Evolutionary conservation across 2,797 vertebrate genomes (phyloP).

Genomic region (Cyprinodon diabolis): DNA sequence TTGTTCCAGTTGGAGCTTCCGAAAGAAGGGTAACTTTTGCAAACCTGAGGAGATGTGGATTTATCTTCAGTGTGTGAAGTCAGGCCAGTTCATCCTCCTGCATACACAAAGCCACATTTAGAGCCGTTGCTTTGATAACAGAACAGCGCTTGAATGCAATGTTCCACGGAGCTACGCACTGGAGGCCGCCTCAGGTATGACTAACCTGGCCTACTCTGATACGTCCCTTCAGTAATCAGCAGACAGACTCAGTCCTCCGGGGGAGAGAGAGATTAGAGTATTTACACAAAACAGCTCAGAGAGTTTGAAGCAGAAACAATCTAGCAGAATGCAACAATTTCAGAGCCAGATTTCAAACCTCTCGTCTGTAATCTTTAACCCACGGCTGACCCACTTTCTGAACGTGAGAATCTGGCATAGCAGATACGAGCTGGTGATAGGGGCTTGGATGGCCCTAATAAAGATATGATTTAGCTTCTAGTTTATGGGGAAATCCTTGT

Average conservation of each 20-base stretch:
- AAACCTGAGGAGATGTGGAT: neutral
- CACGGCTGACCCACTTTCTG: conserved; percentile 48
- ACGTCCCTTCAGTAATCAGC: conserved; percentile 43
- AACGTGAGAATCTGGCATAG: conserved; percentile 30
- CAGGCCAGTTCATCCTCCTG: conserved; percentile 61
- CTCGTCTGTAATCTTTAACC: conserved; percentile 50
- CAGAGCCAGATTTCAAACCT: conserved; percentile 28
- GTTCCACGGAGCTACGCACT: conserved; percentile 55
- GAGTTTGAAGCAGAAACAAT: conserved; percentile 23
- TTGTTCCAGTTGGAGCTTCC: neutral
- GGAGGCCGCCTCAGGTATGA: conserved; percentile 48
- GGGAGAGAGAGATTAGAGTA: conserved; percentile 39
- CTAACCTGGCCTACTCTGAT: conserved; percentile 53
- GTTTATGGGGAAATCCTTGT: conserved; percentile 4
- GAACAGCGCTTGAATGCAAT: conserved; percentile 64
- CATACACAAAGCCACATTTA: conserved; percentile 68
- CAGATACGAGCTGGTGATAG: conserved; percentile 50
- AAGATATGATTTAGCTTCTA: neutral
- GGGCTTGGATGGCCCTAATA: conserved; percentile 28
- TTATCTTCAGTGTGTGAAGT: conserved; percentile 33
- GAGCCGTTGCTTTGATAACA: conserved; percentile 76
- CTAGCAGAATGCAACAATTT: conserved; percentile 18
- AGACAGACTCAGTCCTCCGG: conserved; percentile 38
- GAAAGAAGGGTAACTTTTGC: neutral
- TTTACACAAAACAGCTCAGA: conserved; percentile 26